Base-by-base conservation (phyloP, 2,113 vertebrate species). In the Apteryx owenii region DNA sequence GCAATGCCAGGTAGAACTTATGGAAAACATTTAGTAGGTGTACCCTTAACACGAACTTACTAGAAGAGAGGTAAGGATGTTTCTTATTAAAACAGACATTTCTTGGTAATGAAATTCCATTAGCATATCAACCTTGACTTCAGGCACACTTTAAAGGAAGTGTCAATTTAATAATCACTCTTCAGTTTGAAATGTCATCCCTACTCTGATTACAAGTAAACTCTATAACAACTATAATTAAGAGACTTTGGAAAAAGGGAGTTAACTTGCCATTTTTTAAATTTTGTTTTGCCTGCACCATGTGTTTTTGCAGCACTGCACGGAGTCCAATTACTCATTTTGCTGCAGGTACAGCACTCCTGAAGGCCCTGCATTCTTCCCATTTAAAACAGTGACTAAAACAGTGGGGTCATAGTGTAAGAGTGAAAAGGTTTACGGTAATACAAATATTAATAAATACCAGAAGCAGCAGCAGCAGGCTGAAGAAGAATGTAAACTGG, bases 121-220 rank as follows among this genome's bases (percentile, higher is more conserved):
- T 96, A 95, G 62, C 81, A 60, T 89, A 84, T 89, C 94, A 97
- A 72, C 53, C 85, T 85, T 95, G 65, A 94, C 92, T 95, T 94
- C 73, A 97, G 93, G 90, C 65, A 62, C 38, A 77, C 86, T 93
- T 93, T 85, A 90, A 94, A 94, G 95, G 87, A 97, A 96, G 91
- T 66, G 71, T 90, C 90, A 85, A 95, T 96, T 96, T 85, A 93
- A 93, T 91, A 95, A 93, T 83, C 48, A 64, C 64, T 87, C 68
- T 95, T 95, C 85, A 88, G 73, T 77, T 91, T 91, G 81, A 93
- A 97, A 97, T 95, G 87, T 85, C 96, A 95, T 88, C 66, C 69
- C 79, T 88, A 36, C 73, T 84, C 80, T 97, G 89, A 95, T 96
- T 89, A 81, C 58, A 96, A 76, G 82, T 90, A 97, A 97, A 96